phyloP scores from a whole-genome alignment of 2,888 invertebrate species.

The Teleogryllus oceanicus region DNA sequence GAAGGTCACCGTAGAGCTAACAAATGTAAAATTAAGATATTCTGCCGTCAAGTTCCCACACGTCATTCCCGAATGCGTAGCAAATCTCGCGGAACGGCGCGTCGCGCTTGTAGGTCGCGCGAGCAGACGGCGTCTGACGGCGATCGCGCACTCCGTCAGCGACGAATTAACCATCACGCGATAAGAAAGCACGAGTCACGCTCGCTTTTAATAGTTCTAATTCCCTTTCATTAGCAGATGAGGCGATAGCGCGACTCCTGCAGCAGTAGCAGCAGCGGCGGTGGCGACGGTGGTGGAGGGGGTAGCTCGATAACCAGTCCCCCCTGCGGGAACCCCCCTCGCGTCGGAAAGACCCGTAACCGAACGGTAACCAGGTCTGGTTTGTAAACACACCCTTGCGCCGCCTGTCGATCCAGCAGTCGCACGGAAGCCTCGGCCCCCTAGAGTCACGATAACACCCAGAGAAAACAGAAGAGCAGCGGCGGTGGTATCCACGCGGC shows the following conservation, averaged over 20 bases:
- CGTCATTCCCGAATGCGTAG: too few relatives aligned
- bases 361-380: constrained; percentile 5
- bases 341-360: not conserved
- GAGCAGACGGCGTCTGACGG: not conserved
- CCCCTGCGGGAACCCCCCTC: too few relatives aligned
- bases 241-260: not conserved
- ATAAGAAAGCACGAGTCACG: not conserved
- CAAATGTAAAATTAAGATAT: too few relatives aligned
- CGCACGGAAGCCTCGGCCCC: too few relatives aligned
- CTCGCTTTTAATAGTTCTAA: constrained; percentile 18
- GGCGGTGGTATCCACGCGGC: too few relatives aligned
- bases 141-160: not conserved
- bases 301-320: too few relatives aligned
- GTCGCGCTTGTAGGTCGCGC: not conserved
- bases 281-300: too few relatives aligned
- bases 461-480: too few relatives aligned
- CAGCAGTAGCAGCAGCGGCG: not conserved
- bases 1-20: too few relatives aligned
- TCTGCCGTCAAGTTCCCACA: too few relatives aligned
- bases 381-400: constrained; percentile 4
- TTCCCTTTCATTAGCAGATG: constrained; percentile 18
- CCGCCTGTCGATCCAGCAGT: not conserved
- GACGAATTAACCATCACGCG: not conserved
- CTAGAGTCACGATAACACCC: too few relatives aligned
- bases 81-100: not conserved